phyloP scores from a whole-genome alignment of 2,113 vertebrate genomes.

The Pithys albifrons region DNA sequence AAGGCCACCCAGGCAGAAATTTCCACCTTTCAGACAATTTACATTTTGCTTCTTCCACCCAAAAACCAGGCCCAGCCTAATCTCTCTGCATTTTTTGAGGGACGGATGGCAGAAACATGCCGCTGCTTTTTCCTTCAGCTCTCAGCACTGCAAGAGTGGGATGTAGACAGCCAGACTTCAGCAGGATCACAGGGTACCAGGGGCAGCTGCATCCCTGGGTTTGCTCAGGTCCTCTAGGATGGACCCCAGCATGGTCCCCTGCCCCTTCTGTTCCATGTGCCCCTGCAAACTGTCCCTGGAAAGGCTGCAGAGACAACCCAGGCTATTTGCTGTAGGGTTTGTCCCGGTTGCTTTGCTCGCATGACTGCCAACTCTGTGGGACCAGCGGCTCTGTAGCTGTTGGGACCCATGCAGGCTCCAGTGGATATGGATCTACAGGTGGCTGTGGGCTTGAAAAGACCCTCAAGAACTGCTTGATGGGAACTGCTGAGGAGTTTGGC shows the following conservation, averaged over 20 bases:
- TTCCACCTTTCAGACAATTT: neutral
- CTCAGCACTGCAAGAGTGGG: neutral
- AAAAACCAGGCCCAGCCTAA: neutral
- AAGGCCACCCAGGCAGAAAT: neutral
- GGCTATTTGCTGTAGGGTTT: neutral
- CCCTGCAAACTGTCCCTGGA: neutral
- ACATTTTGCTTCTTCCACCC: neutral
- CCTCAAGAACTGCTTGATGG: neutral
- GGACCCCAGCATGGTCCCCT: neutral
- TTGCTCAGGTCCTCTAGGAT: neutral
- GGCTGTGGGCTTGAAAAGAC: neutral
- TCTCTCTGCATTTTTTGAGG: neutral
- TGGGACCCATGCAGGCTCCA: neutral
- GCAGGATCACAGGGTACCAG: neutral
- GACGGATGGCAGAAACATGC: neutral
- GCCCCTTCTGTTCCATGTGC: neutral
- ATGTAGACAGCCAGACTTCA: fast-evolving
- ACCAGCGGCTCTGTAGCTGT: neutral
- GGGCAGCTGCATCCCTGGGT: neutral
- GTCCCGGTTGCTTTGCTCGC: neutral
- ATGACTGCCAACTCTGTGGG: fast-evolving
- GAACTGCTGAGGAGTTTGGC: neutral
- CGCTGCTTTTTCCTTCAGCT: neutral
- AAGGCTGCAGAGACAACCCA: neutral
- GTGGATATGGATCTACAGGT: neutral